Conservation (phyloP, 1,140 invertebrate genomes). For the Homalodisca vitripennis region DNA sequence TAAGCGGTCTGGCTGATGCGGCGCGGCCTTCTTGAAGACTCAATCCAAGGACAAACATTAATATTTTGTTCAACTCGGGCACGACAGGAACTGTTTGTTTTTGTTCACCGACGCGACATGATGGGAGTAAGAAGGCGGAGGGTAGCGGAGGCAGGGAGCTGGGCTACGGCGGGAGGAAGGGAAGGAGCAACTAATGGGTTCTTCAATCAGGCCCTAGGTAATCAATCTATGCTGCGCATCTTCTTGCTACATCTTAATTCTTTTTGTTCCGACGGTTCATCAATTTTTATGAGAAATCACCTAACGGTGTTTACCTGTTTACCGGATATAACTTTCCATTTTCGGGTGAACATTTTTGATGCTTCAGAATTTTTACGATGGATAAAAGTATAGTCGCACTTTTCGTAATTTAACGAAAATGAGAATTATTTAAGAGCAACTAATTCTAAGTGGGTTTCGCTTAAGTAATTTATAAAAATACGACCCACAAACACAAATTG, state of each 20-base stretch:
- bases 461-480: too few relatives aligned
- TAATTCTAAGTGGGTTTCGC: too few relatives aligned
- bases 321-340: too few relatives aligned
- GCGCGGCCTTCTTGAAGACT: neutral
- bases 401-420: too few relatives aligned
- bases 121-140: neutral
- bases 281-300: constrained; percentile 23
- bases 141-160: neutral
- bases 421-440: too few relatives aligned
- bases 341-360: too few relatives aligned
- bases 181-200: too few relatives aligned
- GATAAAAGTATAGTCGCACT: too few relatives aligned
- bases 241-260: constrained; percentile 8
- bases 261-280: constrained; percentile 19
- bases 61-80: neutral
- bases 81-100: constrained; percentile 8
- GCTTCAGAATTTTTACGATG: too few relatives aligned
- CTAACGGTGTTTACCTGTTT: neutral
- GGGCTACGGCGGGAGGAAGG: neutral
- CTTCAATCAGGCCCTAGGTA: constrained; percentile 4
- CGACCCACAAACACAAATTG: too few relatives aligned
- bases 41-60: constrained; percentile 1
- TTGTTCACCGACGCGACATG: neutral
- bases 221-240: constrained; percentile 16
- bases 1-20: too few relatives aligned